phyloP scores from a whole-genome alignment of 2,888 invertebrate species.

The Drosophila gaucha region DNA sequence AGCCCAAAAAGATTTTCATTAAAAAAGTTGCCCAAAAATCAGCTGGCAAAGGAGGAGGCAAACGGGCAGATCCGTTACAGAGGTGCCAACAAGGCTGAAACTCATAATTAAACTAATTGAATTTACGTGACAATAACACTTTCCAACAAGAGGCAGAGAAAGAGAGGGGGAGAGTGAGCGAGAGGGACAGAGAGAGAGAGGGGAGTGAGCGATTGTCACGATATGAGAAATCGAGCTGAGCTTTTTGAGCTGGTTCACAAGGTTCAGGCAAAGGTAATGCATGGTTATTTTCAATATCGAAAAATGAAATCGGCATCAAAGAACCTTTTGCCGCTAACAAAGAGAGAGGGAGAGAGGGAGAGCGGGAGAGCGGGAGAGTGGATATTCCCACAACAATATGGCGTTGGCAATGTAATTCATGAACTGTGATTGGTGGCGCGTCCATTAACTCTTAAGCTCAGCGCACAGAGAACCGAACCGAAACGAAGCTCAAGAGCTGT shows the following conservation, averaged over 20 bases:
- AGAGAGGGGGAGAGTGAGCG: background rate
- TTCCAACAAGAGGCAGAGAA: slow-evolving; percentile 36
- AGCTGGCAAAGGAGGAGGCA: background rate
- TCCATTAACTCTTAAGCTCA: slow-evolving; percentile 42
- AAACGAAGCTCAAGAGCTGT: slow-evolving; percentile 15
- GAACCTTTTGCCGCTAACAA: slow-evolving; percentile 67
- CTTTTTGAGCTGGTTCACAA: slow-evolving; percentile 15
- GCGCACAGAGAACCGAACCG: slow-evolving; percentile 28
- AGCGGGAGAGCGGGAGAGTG: slow-evolving; percentile 3
- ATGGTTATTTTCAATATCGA: slow-evolving; percentile 81
- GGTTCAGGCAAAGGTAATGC: slow-evolving; percentile 68
- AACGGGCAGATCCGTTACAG: slow-evolving; percentile 34
- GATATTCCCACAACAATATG: slow-evolving; percentile 81
- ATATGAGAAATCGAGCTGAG: slow-evolving; percentile 57
- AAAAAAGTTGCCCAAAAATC: slow-evolving; percentile 22
- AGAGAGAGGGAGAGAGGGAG: slow-evolving; percentile 13
- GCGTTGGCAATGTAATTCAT: slow-evolving; percentile 79
- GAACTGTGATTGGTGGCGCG: slow-evolving; percentile 78
- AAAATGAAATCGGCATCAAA: slow-evolving; percentile 81
- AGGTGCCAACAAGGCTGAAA: slow-evolving; percentile 75
- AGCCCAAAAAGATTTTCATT: slow-evolving; percentile 6
- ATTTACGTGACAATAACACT: slow-evolving; percentile 80
- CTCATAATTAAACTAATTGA: slow-evolving; percentile 78
- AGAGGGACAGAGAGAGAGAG: background rate
- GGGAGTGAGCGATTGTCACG: slow-evolving; percentile 59